These are phyloP conservation scores for Trichogramma pretiosum DNA, from an alignment of 1,140 invertebrate species.

Conservation along the genomic window DNA sequence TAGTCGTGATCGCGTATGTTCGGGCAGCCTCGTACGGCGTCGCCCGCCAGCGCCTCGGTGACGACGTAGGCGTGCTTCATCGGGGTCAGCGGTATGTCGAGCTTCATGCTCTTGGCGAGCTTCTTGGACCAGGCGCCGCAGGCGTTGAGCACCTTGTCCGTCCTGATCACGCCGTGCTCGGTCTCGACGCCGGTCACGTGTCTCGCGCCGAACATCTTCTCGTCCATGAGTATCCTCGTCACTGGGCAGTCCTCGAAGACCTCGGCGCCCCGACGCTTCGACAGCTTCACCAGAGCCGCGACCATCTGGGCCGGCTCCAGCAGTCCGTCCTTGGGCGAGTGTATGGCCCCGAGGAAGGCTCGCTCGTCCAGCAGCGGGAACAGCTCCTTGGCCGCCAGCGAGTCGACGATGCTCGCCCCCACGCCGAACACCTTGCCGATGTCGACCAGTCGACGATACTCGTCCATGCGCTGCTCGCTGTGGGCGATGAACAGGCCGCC, in stretches of 20 bases:
- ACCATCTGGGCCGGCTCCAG: constrained; percentile 76
- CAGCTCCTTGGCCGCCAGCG: constrained; percentile 64
- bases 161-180: constrained; percentile 60
- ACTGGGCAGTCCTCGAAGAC: constrained; percentile 73
- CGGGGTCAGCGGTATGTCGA: constrained; percentile 64
- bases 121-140: constrained; percentile 71
- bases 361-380: constrained; percentile 70
- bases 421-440: constrained; percentile 68
- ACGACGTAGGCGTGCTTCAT: constrained; percentile 87
- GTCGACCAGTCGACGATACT: constrained; percentile 74
- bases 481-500: constrained; percentile 81
- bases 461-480: constrained; percentile 65
- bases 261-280: constrained; percentile 60
- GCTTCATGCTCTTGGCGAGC: constrained; percentile 60
- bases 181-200: constrained; percentile 70
- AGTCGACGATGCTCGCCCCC: constrained; percentile 61
- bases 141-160: constrained; percentile 67
- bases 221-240: constrained; percentile 53
- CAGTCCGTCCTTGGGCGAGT: constrained; percentile 71
- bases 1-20: constrained; percentile 80
- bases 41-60: constrained; percentile 61
- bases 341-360: constrained; percentile 65
- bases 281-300: constrained; percentile 60
- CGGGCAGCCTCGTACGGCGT: constrained; percentile 59
- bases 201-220: constrained; percentile 50